Conservation (phyloP, 2,888 invertebrate species). For the Osmoderma eremita region DNA sequence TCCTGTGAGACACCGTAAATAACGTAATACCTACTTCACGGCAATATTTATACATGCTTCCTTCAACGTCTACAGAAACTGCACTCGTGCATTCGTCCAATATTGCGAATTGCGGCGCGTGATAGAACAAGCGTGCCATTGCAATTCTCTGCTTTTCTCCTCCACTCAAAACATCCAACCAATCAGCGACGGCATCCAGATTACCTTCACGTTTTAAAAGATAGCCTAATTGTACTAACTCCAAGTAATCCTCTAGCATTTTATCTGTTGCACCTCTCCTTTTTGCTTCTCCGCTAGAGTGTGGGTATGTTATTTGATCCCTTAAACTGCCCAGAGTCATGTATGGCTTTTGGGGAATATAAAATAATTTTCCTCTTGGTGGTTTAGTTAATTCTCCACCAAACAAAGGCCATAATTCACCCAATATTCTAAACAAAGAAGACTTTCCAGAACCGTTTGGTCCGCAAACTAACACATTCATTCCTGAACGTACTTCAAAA, state of each 20-base stretch:
- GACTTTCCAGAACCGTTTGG: constrained; percentile 99
- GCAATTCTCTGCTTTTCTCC: constrained; percentile 99
- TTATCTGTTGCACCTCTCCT: constrained; percentile 81
- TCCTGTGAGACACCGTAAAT: constrained; percentile 97
- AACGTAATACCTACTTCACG: constrained; percentile 88
- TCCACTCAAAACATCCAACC: constrained; percentile 98
- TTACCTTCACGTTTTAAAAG: constrained; percentile 86
- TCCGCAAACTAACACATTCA: constrained; percentile 97
- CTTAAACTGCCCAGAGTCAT: constrained; percentile 96
- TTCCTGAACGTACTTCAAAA: constrained; percentile 89
- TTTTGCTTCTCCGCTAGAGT: constrained; percentile 86
- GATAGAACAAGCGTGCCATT: constrained; percentile 98
- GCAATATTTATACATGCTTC: constrained; percentile 96
- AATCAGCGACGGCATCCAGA: constrained; percentile 94
- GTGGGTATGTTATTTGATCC: constrained; percentile 94
- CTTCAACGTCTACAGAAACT: constrained; percentile 98
- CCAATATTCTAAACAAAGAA: constrained; percentile 94
- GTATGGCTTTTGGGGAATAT: constrained; percentile 96
- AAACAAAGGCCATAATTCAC: constrained; percentile 97
- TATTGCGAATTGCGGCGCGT: constrained; percentile 98
- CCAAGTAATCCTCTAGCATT: constrained; percentile 79
- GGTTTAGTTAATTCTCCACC: constrained; percentile 95
- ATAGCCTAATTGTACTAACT: constrained; percentile 86
- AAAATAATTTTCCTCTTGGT: constrained; percentile 94
- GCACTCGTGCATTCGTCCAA: constrained; percentile 99